Evolutionary conservation across 2,113 vertebrate species (phyloP).

Genomic region (Ahaetulla prasina): DNA sequence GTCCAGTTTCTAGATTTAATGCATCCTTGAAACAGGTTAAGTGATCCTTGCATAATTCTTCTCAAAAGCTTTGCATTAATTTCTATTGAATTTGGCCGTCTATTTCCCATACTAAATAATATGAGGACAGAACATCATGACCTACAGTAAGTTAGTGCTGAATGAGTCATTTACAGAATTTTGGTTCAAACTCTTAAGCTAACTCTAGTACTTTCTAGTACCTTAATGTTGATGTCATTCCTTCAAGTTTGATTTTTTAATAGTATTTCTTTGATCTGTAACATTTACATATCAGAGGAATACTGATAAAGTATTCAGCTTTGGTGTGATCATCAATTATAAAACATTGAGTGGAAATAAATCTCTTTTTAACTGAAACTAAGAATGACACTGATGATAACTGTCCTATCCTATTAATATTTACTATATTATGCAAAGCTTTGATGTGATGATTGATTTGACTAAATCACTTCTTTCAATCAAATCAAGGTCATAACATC

Average conservation of each 20-base stretch:
- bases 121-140: neutral
- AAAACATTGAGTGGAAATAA: neutral
- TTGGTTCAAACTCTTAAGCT: neutral
- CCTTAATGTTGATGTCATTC: neutral
- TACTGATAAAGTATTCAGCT: neutral
- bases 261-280: neutral
- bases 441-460: neutral
- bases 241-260: neutral
- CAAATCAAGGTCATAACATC: neutral
- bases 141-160: neutral
- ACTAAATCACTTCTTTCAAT: neutral
- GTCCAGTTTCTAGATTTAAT: neutral
- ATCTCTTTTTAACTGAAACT: neutral
- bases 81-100: neutral
- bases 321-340: neutral
- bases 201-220: neutral
- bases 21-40: neutral
- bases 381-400: neutral
- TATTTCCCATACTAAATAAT: neutral
- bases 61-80: neutral
- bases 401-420: neutral
- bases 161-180: neutral
- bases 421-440: neutral
- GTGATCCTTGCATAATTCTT: neutral
- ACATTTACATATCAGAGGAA: neutral